Evolutionary conservation across 2,888 invertebrate species (phyloP).

Genomic region (Incurvaria masculella): DNA sequence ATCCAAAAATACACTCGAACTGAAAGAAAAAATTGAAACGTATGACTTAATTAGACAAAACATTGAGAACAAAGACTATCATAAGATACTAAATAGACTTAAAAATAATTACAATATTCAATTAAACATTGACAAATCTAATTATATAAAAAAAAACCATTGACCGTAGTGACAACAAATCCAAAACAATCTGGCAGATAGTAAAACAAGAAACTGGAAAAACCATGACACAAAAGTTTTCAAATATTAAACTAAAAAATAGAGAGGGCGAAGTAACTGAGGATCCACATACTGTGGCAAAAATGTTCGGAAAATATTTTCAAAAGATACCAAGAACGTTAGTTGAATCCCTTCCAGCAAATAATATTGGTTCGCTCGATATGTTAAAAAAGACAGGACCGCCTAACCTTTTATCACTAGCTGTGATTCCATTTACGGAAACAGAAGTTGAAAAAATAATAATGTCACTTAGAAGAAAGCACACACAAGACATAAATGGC

Average conservation of each 20-base stretch:
- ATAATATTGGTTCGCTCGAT: neutral
- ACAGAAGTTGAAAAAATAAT: neutral
- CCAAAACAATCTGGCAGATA: neutral
- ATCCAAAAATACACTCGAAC: neutral
- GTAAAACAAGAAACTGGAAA: neutral
- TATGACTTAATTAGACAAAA: neutral
- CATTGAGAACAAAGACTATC: neutral
- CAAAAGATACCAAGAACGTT: neutral
- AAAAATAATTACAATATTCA: neutral
- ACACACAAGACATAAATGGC: neutral
- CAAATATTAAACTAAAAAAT: neutral
- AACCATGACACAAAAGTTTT: neutral
- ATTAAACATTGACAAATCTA: neutral
- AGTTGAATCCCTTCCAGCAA: neutral
- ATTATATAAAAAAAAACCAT: neutral
- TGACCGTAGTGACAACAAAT: neutral
- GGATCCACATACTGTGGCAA: neutral
- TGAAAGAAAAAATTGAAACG: neutral
- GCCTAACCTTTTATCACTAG: neutral
- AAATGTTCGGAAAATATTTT: neutral
- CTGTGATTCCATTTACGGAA: neutral
- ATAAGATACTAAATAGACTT: neutral
- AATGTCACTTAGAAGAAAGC: neutral
- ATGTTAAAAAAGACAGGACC: neutral
- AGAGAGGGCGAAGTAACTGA: neutral